Evolutionary conservation across 2,888 invertebrate genomes (phyloP).

Genomic region (Pandemis cinnamomeana): DNA sequence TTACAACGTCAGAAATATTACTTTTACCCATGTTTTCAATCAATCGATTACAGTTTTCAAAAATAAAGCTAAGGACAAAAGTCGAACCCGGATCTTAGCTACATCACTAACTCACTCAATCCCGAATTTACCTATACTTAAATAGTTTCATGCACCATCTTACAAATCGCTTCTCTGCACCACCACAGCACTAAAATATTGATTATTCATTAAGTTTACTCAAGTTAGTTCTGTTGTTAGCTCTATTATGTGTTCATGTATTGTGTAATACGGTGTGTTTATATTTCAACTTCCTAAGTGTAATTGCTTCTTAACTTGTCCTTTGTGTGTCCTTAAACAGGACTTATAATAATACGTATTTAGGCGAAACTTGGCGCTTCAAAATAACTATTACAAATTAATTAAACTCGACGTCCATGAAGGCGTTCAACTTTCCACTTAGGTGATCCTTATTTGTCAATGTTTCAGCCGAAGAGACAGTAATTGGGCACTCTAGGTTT

Average conservation of each 20-base stretch:
- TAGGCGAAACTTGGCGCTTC: neutral
- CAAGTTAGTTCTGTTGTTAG: constrained; percentile 54
- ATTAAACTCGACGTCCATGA: neutral
- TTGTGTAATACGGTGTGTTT: constrained; percentile 41
- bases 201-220: constrained; percentile 68
- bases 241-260: constrained; percentile 41
- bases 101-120: too few relatives aligned
- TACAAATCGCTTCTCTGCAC: constrained; percentile 26
- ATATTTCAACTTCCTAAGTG: constrained; percentile 34
- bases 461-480: neutral
- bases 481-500: neutral
- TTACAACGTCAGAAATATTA: too few relatives aligned
- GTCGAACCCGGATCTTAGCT: too few relatives aligned
- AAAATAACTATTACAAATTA: constrained; percentile 1
- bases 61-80: too few relatives aligned
- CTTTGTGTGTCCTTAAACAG: constrained; percentile 4
- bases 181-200: constrained; percentile 57
- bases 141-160: constrained; percentile 23
- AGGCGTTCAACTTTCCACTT: neutral
- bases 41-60: too few relatives aligned
- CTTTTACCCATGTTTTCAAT: too few relatives aligned
- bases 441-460: neutral
- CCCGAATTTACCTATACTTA: too few relatives aligned
- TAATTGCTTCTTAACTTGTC: constrained; percentile 28
- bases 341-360: neutral